Conservation (phyloP, 1,140 invertebrate genomes). For the Nasonia giraulti region DNA sequence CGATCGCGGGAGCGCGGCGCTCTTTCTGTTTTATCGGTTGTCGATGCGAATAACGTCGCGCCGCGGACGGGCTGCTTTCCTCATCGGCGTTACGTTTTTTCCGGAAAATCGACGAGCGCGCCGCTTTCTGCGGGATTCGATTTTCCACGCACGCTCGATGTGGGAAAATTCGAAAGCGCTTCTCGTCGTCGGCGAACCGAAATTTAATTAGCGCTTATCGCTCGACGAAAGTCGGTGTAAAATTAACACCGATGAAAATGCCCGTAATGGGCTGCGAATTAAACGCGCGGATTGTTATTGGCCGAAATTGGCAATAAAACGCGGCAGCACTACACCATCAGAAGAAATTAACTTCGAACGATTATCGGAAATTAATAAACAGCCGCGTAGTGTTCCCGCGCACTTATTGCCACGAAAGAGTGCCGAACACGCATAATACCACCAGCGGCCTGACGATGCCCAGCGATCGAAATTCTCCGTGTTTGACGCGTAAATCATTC, state of each 20-base stretch:
- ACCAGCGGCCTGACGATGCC: no score
- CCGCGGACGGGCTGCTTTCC: neutral
- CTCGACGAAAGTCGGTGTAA: neutral
- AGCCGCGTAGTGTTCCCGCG: no score
- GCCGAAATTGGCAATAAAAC: neutral
- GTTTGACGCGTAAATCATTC: neutral
- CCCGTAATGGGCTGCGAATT: neutral
- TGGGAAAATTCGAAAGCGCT: neutral
- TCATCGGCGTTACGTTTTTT: neutral
- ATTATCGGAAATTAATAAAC: neutral
- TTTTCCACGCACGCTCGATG: slow-evolving; percentile 8
- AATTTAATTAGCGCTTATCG: neutral
- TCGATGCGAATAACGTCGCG: slow-evolving; percentile 49
- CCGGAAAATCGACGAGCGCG: slow-evolving; percentile 2
- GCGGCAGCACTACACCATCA: neutral
- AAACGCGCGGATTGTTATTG: neutral
- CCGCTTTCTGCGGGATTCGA: slow-evolving; percentile 22
- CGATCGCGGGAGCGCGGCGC: no score
- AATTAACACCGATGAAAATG: no score
- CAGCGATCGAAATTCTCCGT: no score
- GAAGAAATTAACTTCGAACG: neutral
- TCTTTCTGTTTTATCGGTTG: slow-evolving; percentile 62
- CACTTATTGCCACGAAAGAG: no score
- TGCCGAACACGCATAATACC: no score
- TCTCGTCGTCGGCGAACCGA: neutral